phyloP scores from a whole-genome alignment of 1,140 invertebrate species.

The Drosophila orosa region DNA sequence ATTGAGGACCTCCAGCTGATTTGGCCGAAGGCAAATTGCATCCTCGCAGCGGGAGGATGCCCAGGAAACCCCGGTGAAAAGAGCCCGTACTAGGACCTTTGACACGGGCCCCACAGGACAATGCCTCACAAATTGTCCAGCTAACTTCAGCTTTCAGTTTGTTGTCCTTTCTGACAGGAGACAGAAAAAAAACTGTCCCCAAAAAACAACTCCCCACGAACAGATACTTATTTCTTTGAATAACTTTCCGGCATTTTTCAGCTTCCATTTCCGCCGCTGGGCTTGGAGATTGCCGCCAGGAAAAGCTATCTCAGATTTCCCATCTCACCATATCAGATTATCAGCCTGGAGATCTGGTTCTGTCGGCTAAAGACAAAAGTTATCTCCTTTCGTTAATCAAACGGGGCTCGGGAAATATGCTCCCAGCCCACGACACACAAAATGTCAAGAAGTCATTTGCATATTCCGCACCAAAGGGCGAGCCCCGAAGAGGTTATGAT shows the following conservation, averaged over 20 bases:
- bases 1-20: slow-evolving; percentile 70
- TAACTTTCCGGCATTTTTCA: slow-evolving; percentile 20
- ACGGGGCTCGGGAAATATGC: slow-evolving; percentile 31
- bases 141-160: slow-evolving; percentile 40
- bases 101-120: slow-evolving; percentile 44
- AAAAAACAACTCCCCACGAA: slow-evolving; percentile 5
- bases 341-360: slow-evolving; percentile 46
- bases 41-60: slow-evolving; percentile 57
- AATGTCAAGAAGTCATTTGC: slow-evolving; percentile 64
- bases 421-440: slow-evolving; percentile 43
- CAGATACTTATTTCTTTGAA: slow-evolving; percentile 28
- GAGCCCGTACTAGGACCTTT: slow-evolving; percentile 25
- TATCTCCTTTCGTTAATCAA: slow-evolving; percentile 56
- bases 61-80: slow-evolving; percentile 44
- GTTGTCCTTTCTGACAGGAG: slow-evolving; percentile 29
- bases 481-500: slow-evolving; percentile 57
- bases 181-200: slow-evolving; percentile 7
- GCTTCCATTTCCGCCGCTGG: slow-evolving; percentile 42
- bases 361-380: slow-evolving; percentile 64
- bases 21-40: slow-evolving; percentile 71
- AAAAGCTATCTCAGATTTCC: slow-evolving; percentile 43
- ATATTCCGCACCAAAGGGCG: slow-evolving; percentile 53
- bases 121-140: slow-evolving; percentile 55
- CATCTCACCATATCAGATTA: slow-evolving; percentile 39
- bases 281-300: not conserved